A percentile compares a stretch with the other conserved stretches of the same genome.
Conservation (phyloP, 1,140 invertebrate genomes). For the Temnothorax nylanderi region DNA sequence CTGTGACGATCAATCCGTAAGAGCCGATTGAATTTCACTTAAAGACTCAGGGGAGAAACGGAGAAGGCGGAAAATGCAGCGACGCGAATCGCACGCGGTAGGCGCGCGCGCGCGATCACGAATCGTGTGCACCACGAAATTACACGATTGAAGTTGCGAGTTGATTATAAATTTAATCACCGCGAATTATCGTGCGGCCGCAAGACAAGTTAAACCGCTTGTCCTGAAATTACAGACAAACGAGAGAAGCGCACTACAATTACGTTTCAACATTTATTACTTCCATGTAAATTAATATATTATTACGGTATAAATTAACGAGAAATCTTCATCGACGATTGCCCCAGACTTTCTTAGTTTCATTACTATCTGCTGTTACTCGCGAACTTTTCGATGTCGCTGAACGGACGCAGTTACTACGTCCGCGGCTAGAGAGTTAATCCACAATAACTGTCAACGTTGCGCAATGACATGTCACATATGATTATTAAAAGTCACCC, state of each 20-base stretch:
- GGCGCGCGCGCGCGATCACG: background rate
- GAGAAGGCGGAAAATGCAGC: conserved; percentile 23
- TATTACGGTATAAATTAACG: background rate
- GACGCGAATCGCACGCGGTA: background rate
- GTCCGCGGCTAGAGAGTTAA: background rate
- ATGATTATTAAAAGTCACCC: conserved; percentile 3
- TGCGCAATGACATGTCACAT: background rate
- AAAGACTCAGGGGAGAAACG: background rate
- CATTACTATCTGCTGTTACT: background rate
- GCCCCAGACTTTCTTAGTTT: background rate
- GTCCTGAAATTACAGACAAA: conserved; percentile 4
- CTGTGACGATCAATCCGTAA: conserved; percentile 41
- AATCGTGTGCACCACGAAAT: background rate
- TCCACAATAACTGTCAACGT: background rate
- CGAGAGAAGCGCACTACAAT: background rate
- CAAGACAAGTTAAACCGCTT: background rate
- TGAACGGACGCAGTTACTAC: background rate
- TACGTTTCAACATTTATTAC: background rate
- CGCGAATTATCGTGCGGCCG: background rate
- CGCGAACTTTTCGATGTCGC: background rate
- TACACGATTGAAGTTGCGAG: conserved; percentile 24
- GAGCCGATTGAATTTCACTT: conserved; percentile 51
- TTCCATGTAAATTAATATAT: background rate
- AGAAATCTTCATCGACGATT: background rate
- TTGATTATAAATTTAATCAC: conserved; percentile 47